These are phyloP conservation scores for Caenorhabditis parvicauda DNA, from an alignment of 2,888 invertebrate species.

Conservation along the genomic window DNA sequence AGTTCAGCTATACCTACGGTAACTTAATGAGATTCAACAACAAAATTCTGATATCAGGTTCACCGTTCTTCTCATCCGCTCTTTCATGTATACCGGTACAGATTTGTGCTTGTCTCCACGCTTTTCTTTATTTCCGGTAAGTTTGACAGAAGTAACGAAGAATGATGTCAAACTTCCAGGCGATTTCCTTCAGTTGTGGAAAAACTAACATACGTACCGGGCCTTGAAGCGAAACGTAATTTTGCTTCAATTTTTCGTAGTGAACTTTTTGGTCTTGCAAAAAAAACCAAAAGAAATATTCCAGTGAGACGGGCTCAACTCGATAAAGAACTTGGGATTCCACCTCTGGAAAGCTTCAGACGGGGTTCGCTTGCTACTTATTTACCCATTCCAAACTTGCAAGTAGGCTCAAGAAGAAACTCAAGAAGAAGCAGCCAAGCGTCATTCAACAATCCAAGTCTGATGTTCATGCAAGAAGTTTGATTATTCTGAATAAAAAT, in stretches of 20 bases:
- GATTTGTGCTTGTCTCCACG: slow-evolving; percentile 54
- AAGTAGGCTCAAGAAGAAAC: slow-evolving; percentile 25
- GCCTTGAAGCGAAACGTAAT: slow-evolving; percentile 40
- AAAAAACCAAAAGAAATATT: slow-evolving; percentile 6
- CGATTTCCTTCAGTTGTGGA: slow-evolving; percentile 45
- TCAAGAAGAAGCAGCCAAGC: slow-evolving; percentile 37
- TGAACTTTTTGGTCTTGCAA: background rate
- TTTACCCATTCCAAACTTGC: slow-evolving; percentile 39
- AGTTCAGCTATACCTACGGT: slow-evolving; percentile 55
- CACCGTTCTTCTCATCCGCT: slow-evolving; percentile 55
- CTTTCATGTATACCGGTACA: slow-evolving; percentile 57
- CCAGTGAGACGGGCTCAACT: slow-evolving; percentile 46
- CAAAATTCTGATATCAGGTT: slow-evolving; percentile 25
- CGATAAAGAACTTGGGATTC: slow-evolving; percentile 50
- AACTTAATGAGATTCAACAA: slow-evolving; percentile 1
- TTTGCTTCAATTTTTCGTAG: background rate
- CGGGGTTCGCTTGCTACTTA: slow-evolving; percentile 44
- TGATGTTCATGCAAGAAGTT: slow-evolving; percentile 31
- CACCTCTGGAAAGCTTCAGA: slow-evolving; percentile 39
- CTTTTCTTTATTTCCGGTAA: slow-evolving; percentile 50
- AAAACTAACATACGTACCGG: slow-evolving; percentile 45
- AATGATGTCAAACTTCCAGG: slow-evolving; percentile 15
- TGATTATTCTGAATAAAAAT: slow-evolving; percentile 5
- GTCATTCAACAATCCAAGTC: slow-evolving; percentile 32
- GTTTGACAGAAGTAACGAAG: slow-evolving; percentile 13